Base-by-base conservation (phyloP, 2,888 invertebrate species). In the Scaptomyza parva region DNA sequence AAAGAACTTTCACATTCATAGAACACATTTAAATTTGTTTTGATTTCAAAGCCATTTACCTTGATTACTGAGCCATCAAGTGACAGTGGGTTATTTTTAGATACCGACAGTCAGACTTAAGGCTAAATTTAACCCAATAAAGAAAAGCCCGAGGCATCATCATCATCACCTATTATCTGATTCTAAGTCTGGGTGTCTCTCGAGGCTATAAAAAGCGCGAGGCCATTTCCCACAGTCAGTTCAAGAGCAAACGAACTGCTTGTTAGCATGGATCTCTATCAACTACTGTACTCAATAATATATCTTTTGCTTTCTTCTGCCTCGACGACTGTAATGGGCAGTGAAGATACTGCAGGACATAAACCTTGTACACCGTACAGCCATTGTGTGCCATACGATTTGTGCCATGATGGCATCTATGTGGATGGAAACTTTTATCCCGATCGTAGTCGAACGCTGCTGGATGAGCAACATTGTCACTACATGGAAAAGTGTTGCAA, bases 401-500 rank as follows among this genome's bases (percentile, higher is more conserved):
- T 62, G n/a, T 82, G 84, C 63, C 68, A 70, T 8, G 81, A 83
- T 40, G 83, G 79, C 4, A n/a, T 80, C n/a, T 37, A 35, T 12
- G 59, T 80, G 4, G 80, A 76, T 8, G 76, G 75, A 3, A 52
- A 67, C 8, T 80, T 72, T 45, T 83, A 83, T 55, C 70, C 78
- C 7, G 84, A 81, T 59, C 76, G 66, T 3, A 81, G 72, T 45
- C 57, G 81, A 0, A 83, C 72, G 0, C 18, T 58, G 4, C 20
- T 47, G 39, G 81, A 81, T 18, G 76, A 72, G 37, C 24, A 58
- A 6, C 59, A 62, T 20, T 81, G 81, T 2, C 80, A 83, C 28
- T 83, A 83, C 20, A 80, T 73, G 81, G 81, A 82, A 18, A 82
- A 82, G 47, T 82, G 81, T 22, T 82, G 81, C 22, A 53, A 63